Conservation (phyloP, 2,888 invertebrate species). For the Temnothorax ravouxi region DNA sequence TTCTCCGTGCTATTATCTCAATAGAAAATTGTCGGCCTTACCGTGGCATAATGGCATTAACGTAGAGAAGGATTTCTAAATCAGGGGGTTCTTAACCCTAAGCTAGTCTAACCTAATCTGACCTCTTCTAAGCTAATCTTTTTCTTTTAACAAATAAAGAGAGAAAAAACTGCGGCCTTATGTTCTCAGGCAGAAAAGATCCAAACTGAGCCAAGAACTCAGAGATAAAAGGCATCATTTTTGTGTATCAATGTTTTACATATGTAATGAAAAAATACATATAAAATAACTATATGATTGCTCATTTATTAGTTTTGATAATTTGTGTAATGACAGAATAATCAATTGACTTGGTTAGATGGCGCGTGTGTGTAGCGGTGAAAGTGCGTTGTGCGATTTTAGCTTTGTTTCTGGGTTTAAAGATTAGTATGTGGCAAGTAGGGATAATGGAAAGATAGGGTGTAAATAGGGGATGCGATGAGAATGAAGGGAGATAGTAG, state of each 20-base stretch:
- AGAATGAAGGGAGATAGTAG: too few species aligned
- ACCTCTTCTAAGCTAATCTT: constrained; percentile 34
- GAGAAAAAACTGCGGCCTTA: too few species aligned
- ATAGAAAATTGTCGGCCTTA: constrained; percentile 66
- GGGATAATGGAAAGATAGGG: too few species aligned
- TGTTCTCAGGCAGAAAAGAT: constrained; percentile 1
- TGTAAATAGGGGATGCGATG: too few species aligned
- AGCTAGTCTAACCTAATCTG: constrained; percentile 32
- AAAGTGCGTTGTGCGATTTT: too few species aligned
- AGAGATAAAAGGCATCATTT: neutral
- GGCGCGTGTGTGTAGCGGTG: too few species aligned
- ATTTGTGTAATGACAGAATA: neutral
- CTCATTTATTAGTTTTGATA: neutral
- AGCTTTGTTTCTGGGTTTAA: too few species aligned
- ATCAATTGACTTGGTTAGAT: too few species aligned
- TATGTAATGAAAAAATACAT: neutral
- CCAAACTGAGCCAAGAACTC: neutral
- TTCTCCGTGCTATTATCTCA: constrained; percentile 66
- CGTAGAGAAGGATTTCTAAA: constrained; percentile 28
- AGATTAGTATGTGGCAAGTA: too few species aligned
- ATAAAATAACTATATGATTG: neutral
- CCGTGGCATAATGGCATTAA: constrained; percentile 56
- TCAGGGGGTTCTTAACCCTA: constrained; percentile 27
- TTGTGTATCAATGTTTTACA: neutral
- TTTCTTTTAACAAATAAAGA: constrained; percentile 32